phyloP scores from a whole-genome alignment of 1,140 invertebrate genomes.

The Macrosteles quadrilineatus region DNA sequence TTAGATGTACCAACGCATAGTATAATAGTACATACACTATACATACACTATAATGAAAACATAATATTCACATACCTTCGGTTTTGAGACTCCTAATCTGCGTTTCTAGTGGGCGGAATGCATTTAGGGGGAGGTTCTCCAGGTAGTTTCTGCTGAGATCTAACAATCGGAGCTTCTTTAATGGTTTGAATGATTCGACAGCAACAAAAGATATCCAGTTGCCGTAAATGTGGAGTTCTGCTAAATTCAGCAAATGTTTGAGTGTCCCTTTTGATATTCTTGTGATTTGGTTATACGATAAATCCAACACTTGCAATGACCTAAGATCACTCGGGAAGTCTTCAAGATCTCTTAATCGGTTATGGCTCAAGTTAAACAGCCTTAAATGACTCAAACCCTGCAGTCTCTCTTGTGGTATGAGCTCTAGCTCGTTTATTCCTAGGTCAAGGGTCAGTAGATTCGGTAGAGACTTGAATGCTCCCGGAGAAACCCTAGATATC shows the following conservation, averaged over 20 bases:
- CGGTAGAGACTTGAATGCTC: conserved; percentile 75
- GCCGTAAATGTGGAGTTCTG: conserved; percentile 75
- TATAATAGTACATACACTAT: no score
- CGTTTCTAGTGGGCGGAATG: conserved; percentile 74
- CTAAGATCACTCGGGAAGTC: conserved; percentile 78
- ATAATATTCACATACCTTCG: conserved; percentile 63
- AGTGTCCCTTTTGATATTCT: conserved; percentile 75
- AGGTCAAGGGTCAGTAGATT: conserved; percentile 79
- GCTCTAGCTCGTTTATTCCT: conserved; percentile 79
- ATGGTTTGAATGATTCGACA: conserved; percentile 73
- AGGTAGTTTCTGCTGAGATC: conserved; percentile 85
- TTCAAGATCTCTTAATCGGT: conserved; percentile 77
- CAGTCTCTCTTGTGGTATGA: conserved; percentile 80
- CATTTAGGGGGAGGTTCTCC: conserved; percentile 74
- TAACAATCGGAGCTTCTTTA: conserved; percentile 75
- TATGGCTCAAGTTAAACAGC: conserved; percentile 79
- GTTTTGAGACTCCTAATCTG: conserved; percentile 73
- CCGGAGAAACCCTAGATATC: conserved; percentile 79
- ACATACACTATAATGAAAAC: no score
- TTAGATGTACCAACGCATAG: no score
- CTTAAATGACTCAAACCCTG: conserved; percentile 72
- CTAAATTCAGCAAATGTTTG: conserved; percentile 69
- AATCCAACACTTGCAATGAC: conserved; percentile 73
- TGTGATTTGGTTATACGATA: conserved; percentile 82
- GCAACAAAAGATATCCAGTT: conserved; percentile 81